Percentiles rank a stretch among this genome's conserved stretches.
phyloP scores from a whole-genome alignment of 2,797 vertebrate species.

The Onychomys torridus region DNA sequence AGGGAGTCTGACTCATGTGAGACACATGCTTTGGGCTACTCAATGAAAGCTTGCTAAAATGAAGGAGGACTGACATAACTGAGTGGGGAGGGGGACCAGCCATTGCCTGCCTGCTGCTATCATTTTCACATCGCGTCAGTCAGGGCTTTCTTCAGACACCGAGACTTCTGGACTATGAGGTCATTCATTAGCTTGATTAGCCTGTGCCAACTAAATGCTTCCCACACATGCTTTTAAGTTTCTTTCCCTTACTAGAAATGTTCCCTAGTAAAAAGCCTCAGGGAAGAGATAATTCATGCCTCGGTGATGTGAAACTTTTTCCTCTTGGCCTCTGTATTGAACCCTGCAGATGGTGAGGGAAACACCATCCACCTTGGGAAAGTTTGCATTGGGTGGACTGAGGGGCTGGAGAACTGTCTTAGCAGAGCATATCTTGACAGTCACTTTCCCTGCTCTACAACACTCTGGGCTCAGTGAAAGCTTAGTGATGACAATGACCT shows the following conservation, averaged over 20 bases:
- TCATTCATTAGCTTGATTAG: slow-evolving; percentile 51
- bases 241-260: neutral
- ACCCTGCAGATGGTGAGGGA: neutral
- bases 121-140: neutral
- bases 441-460: neutral
- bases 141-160: neutral
- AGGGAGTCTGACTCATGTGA: neutral
- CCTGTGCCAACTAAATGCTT: slow-evolving; percentile 47
- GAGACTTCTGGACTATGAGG: neutral
- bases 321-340: neutral
- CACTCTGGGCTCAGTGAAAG: neutral
- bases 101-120: neutral
- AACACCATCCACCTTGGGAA: neutral
- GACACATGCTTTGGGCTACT: neutral
- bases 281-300: slow-evolving; percentile 26
- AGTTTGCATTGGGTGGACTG: neutral
- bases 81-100: neutral
- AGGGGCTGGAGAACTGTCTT: neutral
- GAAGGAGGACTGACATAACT: neutral
- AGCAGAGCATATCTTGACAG: neutral
- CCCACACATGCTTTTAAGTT: neutral
- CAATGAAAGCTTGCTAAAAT: slow-evolving; percentile 15
- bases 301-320: slow-evolving; percentile 2
- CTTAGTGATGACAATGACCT: neutral
- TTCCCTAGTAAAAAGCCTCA: slow-evolving; percentile 28